phyloP scores from a whole-genome alignment of 1,140 invertebrate genomes.

The Drosophila punjabiensis region DNA sequence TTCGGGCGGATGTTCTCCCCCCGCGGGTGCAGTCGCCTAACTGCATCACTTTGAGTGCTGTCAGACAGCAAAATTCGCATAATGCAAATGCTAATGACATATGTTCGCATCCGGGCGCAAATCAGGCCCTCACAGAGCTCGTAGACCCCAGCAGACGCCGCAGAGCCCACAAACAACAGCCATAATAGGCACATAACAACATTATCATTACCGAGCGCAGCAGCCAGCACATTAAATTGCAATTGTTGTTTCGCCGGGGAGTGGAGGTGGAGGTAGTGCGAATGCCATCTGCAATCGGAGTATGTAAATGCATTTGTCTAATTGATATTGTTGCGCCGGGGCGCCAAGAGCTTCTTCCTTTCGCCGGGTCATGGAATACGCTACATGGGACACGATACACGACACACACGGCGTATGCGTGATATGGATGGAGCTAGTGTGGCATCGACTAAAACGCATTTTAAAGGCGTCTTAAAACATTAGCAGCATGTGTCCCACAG shows the following conservation, averaged over 20 bases:
- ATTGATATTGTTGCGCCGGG: slow-evolving; percentile 71
- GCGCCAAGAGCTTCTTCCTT: slow-evolving; percentile 39
- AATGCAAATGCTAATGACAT: slow-evolving; percentile 75
- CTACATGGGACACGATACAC: too few species aligned
- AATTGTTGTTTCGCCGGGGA: slow-evolving; percentile 42
- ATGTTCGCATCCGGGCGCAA: slow-evolving; percentile 13
- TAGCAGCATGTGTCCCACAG: slow-evolving; percentile 55
- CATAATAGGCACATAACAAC: slow-evolving; percentile 79
- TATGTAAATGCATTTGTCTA: slow-evolving; percentile 68
- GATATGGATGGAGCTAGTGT: slow-evolving; percentile 30
- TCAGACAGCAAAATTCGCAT: slow-evolving; percentile 44
- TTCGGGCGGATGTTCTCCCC: background rate
- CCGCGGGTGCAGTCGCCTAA: slow-evolving; percentile 12
- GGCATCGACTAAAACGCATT: slow-evolving; percentile 55
- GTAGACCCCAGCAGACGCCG: slow-evolving; percentile 4
- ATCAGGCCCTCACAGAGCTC: background rate
- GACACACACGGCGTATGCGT: slow-evolving; percentile 39
- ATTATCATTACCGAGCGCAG: slow-evolving; percentile 71
- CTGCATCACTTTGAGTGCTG: slow-evolving; percentile 58
- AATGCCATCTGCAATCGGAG: slow-evolving; percentile 38
- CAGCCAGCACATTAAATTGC: slow-evolving; percentile 72
- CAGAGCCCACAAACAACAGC: slow-evolving; percentile 47
- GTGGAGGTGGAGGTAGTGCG: slow-evolving; percentile 9
- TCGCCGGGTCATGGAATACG: background rate
- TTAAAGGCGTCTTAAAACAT: slow-evolving; percentile 74